A percentile compares a stretch with the other conserved stretches of the same genome.
Evolutionary conservation across 1,140 invertebrate species (phyloP).

Genomic region (Lepidurus arcticus): DNA sequence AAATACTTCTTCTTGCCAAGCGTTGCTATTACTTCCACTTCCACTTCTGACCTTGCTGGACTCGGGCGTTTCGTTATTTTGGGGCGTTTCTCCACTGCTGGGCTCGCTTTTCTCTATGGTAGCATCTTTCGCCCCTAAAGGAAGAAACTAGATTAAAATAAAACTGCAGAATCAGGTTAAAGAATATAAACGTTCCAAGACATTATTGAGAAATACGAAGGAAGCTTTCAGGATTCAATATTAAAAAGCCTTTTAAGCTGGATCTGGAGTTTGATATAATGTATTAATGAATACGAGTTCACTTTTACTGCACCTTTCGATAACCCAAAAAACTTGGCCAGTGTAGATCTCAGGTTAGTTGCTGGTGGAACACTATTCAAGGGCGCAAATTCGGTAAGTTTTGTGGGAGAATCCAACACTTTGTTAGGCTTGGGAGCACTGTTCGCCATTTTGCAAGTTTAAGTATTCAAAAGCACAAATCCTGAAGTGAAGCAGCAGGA

Average conservation of each 20-base stretch:
- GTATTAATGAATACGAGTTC: conserved; percentile 29
- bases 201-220: no score
- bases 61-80: not conserved
- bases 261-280: no score
- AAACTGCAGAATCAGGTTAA: no score
- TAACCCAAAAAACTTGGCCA: conserved; percentile 36
- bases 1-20: not conserved
- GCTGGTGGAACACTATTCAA: conserved; percentile 55
- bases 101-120: not conserved
- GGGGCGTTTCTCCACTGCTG: not conserved
- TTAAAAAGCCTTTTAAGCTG: no score
- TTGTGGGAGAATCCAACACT: conserved; percentile 56
- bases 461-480: conserved; percentile 17
- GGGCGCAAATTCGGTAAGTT: conserved; percentile 69
- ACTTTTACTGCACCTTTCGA: conserved; percentile 37
- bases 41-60: not conserved
- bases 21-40: not conserved
- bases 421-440: conserved; percentile 45
- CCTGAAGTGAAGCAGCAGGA: not conserved
- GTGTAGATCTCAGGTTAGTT: conserved; percentile 24
- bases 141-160: not conserved
- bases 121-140: conserved; percentile 28
- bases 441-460: not conserved
- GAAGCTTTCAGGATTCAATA: no score
- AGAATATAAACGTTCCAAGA: no score